Conservation (phyloP, 1,140 invertebrate genomes). For the Drosophila mojavensis region DNA sequence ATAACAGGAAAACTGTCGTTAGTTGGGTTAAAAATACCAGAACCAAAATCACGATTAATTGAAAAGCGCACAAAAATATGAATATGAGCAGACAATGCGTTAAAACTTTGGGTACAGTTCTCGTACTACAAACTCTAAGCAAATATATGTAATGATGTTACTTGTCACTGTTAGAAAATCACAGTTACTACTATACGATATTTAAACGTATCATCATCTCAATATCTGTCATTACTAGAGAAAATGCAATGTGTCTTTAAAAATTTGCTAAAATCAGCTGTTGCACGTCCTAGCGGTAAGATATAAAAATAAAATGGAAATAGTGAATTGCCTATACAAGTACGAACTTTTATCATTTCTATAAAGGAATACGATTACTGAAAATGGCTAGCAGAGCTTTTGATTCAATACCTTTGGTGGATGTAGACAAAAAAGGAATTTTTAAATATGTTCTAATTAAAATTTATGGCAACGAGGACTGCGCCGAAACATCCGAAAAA, state of each 20-base stretch:
- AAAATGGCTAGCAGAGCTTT: constrained; percentile 74
- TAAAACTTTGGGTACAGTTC: neutral
- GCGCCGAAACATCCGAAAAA: constrained; percentile 84
- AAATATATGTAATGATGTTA: too few relatives aligned
- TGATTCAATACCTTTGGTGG: constrained; percentile 87
- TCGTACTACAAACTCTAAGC: neutral
- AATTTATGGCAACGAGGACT: constrained; percentile 85
- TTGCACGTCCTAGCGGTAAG: constrained; percentile 11
- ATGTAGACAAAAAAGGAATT: constrained; percentile 91
- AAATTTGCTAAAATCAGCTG: constrained; percentile 41
- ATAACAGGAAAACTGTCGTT: neutral
- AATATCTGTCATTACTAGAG: constrained; percentile 21
- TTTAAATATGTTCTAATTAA: constrained; percentile 95
- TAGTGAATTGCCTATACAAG: neutral
- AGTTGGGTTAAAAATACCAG: neutral
- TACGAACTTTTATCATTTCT: neutral
- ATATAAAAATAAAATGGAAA: too few relatives aligned
- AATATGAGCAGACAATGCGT: too few relatives aligned
- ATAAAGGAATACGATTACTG: constrained; percentile 28
- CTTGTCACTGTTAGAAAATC: neutral
- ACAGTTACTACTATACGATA: neutral
- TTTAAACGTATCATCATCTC: neutral
- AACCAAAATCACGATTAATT: too few relatives aligned
- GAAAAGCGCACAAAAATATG: too few relatives aligned
- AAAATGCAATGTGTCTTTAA: constrained; percentile 19